Evolutionary conservation across 2,797 vertebrate genomes (phyloP), one percentile per base, ranked within the genome.

Genomic region (Myotis daubentonii): DNA sequence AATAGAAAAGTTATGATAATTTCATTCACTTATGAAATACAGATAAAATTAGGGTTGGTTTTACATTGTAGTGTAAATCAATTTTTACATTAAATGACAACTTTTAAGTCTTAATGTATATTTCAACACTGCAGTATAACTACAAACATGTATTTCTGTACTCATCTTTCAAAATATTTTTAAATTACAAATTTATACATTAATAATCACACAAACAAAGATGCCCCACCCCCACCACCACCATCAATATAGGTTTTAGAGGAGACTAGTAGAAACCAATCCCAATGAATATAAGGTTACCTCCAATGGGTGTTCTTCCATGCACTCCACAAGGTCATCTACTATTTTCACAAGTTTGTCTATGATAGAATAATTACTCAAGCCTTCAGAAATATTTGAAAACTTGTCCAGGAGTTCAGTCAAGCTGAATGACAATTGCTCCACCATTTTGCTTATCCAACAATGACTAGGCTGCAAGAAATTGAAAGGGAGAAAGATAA

Each of bases 331-430:
- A 89, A 98, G 97, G 94, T 98, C 98, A 96, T 98, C 98, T 89
- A 98, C 98, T 95, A 99, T 98, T 93, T 98, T 98, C 53, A 97
- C 98, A 96, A 99, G 98, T 94, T 98, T 98, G 98, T 98, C 97
- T 97, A 99, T 98, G 92, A 98, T 98, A 81, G 96, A 98, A 96
- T 98, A 98, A 96, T 99, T 99, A 96, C 98, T 98, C 97, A 98
- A 96, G 94, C 98, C 98, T 98, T 98, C 98, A 57, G 98, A 98
- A 97, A 98, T 98, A 97, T 97, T 98, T 87, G 98, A 98, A 97
- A 99, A 98, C 95, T 98, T 99, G 78, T 98, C 96, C 95, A 98
- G 98, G 93, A 99, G 98, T 92, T 94, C 97, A 96, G 97, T 98
- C 84, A 99, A 97, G 92, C 98, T 98, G 62, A 23, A 95, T 95